Base-by-base conservation (phyloP, 2,113 vertebrate species). In the Cebidichthys violaceus region DNA sequence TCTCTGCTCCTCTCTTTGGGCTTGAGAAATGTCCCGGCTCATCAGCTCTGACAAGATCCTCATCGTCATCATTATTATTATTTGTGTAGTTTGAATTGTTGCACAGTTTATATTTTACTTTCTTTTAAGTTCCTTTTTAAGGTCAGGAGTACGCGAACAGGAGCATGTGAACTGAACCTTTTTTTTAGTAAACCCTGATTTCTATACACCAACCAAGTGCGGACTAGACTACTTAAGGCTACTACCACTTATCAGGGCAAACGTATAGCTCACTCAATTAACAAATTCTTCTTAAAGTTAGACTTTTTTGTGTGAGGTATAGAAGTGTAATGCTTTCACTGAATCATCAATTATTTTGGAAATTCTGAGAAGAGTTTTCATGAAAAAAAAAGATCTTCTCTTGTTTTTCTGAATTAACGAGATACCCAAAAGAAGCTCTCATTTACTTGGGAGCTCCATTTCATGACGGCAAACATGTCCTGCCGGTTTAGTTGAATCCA, bases 1-100 rank as follows among this genome's bases (percentile, higher is more conserved):
- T 86, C 68, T 82, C 50, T 77, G 76, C 79, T 90, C 82, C 57
- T 75, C 86, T 79, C 39, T 70, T 33, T 8, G 71, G 68, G 77
- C 65, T 72, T 9, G 60, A 77, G 70, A 79, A 76, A 59, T 70
- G 77, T 60, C 76, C 22, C 33, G 5, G 15, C 77, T 86, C 54
- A 87, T 87, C 73, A 84, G 43, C 33, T 7, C 18, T 71, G 41
- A 52, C 54, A 52, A 24, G 3, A 31, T 64, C 15, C 3, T 37
- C 59, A 75, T 27, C 41, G 7, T 47, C 41, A 18, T 79, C 31
- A 29, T 55, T 52, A n/a, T 66, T 54, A 64, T 33, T 60, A 6
- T 20, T 4, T 29, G 43, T 47, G 62, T 35, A 29, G n/a, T 76
- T 45, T 55, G 24, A 1, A 70, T 57, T 11, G 37, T 9, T 8